Evolutionary conservation across 1,140 invertebrate genomes (phyloP).

Genomic region (Heliconius nattereri): DNA sequence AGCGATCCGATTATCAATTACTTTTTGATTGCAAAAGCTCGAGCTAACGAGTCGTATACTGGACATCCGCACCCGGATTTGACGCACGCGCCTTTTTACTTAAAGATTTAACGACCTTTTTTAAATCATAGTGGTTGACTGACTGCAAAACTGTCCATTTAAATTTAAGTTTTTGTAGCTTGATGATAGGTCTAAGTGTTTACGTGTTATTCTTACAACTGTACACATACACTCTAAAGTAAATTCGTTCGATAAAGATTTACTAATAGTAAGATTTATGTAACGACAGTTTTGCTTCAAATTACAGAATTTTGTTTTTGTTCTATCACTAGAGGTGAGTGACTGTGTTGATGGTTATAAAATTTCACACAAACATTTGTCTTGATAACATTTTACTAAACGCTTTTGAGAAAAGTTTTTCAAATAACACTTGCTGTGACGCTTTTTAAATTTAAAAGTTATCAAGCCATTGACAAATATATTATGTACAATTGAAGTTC

Average conservation of each 20-base stretch:
- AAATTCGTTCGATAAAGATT: conserved; percentile 1
- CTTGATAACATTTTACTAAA: neutral
- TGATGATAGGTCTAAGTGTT: neutral
- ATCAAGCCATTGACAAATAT: conserved; percentile 5
- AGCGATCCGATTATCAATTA: conserved; percentile 65
- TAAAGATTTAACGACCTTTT: neutral
- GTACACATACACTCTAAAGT: conserved; percentile 11
- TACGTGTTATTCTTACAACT: neutral
- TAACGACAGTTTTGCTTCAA: conserved; percentile 4
- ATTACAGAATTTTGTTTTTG: neutral
- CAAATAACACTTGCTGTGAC: neutral
- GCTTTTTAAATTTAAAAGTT: neutral
- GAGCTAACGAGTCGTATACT: conserved; percentile 68
- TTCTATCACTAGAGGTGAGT: neutral
- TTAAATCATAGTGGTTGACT: neutral
- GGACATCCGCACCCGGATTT: conserved; percentile 37
- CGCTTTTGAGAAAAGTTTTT: conserved; percentile 5
- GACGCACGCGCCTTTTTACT: conserved; percentile 2
- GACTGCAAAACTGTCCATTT: conserved; percentile 7
- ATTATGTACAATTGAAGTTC: neutral
- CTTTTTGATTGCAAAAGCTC: conserved; percentile 50
- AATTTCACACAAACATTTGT: neutral
- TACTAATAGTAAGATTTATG: neutral
- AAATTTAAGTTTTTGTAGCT: neutral
- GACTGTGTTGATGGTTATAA: neutral